These are phyloP conservation scores for Parazoanthus darwini DNA, from an alignment of 92 coral and sea anemone genomes.

Conservation along the genomic window DNA sequence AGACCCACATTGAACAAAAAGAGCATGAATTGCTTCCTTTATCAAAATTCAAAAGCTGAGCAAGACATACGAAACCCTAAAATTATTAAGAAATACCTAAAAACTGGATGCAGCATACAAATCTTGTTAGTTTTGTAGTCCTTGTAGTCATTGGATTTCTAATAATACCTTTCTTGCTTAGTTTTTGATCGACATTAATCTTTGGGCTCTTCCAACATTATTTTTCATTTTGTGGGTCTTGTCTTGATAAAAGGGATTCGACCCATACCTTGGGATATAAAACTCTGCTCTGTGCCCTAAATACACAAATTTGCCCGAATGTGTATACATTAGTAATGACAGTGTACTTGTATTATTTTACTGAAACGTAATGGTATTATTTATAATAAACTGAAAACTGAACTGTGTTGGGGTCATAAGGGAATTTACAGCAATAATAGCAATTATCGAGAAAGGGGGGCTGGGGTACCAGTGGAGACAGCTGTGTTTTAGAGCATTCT, in stretches of 20 bases:
- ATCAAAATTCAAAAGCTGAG: slow-evolving; percentile 22
- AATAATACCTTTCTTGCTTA: slow-evolving; percentile 30
- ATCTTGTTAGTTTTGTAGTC: slow-evolving; percentile 25
- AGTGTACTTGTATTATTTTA: slow-evolving; percentile 24
- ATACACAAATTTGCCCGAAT: slow-evolving; percentile 19
- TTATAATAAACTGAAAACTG: slow-evolving; percentile 21
- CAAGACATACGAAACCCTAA: slow-evolving; percentile 27
- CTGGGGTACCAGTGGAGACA: slow-evolving; percentile 30
- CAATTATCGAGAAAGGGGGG: slow-evolving; percentile 16
- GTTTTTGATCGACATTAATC: slow-evolving; percentile 24
- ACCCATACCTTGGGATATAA: slow-evolving; percentile 21
- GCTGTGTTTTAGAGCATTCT: slow-evolving; percentile 21
- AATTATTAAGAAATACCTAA: slow-evolving; percentile 27
- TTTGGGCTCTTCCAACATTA: slow-evolving; percentile 26
- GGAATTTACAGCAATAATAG: slow-evolving; percentile 21
- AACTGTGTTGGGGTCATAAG: slow-evolving; percentile 24
- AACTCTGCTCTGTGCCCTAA: slow-evolving; percentile 28
- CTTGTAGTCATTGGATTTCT: slow-evolving; percentile 29
- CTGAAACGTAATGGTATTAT: slow-evolving; percentile 23
- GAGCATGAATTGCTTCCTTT: slow-evolving; percentile 27
- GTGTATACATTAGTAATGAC: slow-evolving; percentile 30
- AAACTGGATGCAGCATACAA: slow-evolving; percentile 26
- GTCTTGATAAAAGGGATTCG: slow-evolving; percentile 25
- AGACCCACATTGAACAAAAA: slow-evolving; percentile 24
- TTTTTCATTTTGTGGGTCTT: slow-evolving; percentile 25